These are phyloP conservation scores for Neomicropteryx cornuta DNA, from an alignment of 1,140 invertebrate species.

Conservation along the genomic window DNA sequence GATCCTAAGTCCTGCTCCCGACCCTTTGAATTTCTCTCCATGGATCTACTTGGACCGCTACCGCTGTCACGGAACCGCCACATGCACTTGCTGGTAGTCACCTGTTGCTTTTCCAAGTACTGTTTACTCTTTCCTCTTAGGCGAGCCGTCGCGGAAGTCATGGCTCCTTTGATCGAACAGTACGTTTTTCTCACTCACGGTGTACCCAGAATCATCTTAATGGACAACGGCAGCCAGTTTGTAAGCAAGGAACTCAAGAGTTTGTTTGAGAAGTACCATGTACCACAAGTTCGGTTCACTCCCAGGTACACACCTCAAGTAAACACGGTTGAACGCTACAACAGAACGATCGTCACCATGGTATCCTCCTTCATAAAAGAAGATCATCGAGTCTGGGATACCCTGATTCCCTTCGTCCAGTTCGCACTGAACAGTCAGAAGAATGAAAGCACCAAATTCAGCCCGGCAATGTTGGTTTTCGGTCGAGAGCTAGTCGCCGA, in stretches of 20 bases:
- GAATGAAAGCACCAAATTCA: slow-evolving; percentile 13
- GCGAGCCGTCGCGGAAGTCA: slow-evolving; percentile 15
- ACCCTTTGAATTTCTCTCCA: slow-evolving; percentile 23
- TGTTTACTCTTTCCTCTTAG: slow-evolving; percentile 16
- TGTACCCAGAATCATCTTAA: slow-evolving; percentile 18
- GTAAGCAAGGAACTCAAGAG: slow-evolving; percentile 9
- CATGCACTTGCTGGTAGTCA: slow-evolving; percentile 23
- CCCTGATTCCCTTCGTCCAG: slow-evolving; percentile 17
- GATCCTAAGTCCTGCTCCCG: slow-evolving; percentile 11
- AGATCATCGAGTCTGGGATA: slow-evolving; percentile 27
- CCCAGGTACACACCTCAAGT: slow-evolving; percentile 24
- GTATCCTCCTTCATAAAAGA: slow-evolving; percentile 20
- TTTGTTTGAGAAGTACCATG: slow-evolving; percentile 10
- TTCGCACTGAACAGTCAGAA: slow-evolving; percentile 20
- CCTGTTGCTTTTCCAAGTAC: slow-evolving; percentile 28
- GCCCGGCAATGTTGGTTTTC: slow-evolving; percentile 11
- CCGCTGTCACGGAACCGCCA: slow-evolving; percentile 22
- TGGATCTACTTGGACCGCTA: slow-evolving; percentile 31
- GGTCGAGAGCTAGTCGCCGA: slow-evolving; percentile 7
- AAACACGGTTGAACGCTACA: slow-evolving; percentile 25
- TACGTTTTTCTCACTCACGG: slow-evolving; percentile 19
- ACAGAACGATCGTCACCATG: slow-evolving; percentile 24
- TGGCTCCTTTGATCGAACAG: slow-evolving; percentile 16
- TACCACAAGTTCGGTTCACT: slow-evolving; percentile 17
- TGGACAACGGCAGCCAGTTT: slow-evolving; percentile 36